Evolutionary conservation across 2,888 invertebrate species (phyloP).

Genomic region (Euclidia mi): DNA sequence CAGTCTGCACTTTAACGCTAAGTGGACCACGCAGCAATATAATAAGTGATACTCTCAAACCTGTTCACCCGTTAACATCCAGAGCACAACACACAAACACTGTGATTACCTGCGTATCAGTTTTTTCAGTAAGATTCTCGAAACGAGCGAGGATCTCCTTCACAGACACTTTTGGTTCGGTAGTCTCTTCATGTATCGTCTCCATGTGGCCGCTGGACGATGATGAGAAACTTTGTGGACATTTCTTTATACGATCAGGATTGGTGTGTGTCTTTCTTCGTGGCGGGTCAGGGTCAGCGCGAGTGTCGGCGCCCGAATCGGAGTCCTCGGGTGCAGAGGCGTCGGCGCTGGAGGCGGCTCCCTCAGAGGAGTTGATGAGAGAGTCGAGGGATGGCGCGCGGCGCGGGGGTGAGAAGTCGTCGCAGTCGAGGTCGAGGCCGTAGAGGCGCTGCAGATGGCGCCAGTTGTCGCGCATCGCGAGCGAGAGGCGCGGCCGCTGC

Average conservation of each 20-base stretch:
- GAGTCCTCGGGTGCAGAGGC: constrained; percentile 91
- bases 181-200: constrained; percentile 94
- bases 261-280: constrained; percentile 66
- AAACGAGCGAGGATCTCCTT: constrained; percentile 95
- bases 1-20: constrained; percentile 28
- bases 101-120: constrained; percentile 71
- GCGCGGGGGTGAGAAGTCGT: constrained; percentile 73
- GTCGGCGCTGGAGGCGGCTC: constrained; percentile 90
- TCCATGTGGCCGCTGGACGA: constrained; percentile 93
- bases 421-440: constrained; percentile 82
- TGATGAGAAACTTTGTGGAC: constrained; percentile 86
- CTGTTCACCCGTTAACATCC: constrained; percentile 49
- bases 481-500: constrained; percentile 87
- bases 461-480: constrained; percentile 90
- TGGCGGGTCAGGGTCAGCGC: constrained; percentile 79
- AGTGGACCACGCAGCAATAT: constrained; percentile 47
- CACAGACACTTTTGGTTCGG: constrained; percentile 95
- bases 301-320: constrained; percentile 92
- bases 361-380: constrained; percentile 92
- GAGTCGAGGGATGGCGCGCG: constrained; percentile 92
- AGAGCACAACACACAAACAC: constrained; percentile 54
- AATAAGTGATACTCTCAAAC: constrained; percentile 51
- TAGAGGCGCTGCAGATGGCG: constrained; percentile 86
- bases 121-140: constrained; percentile 91
- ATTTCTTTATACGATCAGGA: constrained; percentile 75